These are phyloP conservation scores for Pteropus alecto DNA, from an alignment of 2,113 vertebrate species.

Conservation along the genomic window DNA sequence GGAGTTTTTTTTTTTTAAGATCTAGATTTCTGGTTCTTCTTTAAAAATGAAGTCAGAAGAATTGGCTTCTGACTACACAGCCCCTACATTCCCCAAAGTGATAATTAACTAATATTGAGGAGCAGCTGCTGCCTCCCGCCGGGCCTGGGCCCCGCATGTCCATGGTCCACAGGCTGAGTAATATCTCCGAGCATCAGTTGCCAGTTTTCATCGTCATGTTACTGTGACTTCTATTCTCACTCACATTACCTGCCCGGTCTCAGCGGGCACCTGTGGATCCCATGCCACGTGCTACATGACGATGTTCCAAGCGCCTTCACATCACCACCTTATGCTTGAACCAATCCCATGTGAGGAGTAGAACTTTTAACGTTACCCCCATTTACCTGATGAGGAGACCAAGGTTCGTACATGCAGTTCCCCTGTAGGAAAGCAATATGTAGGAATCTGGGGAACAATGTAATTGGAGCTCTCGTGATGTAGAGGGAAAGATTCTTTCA, in stretches of 20 bases:
- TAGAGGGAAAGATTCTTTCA: not conserved
- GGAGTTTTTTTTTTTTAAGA: not conserved
- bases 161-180: not conserved
- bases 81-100: not conserved
- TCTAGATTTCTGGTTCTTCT: not conserved
- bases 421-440: not conserved
- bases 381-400: not conserved
- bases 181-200: not conserved
- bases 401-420: not conserved
- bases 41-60: conserved; percentile 1
- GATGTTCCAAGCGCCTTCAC: not conserved
- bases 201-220: not conserved
- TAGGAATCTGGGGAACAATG: not conserved
- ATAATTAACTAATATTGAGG: not conserved
- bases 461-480: not conserved
- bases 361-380: not conserved
- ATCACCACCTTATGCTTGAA: not conserved
- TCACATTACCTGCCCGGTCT: not conserved
- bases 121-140: not conserved
- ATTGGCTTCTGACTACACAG: not conserved
- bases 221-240: no score
- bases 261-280: no score
- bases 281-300: not conserved
- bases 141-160: not conserved
- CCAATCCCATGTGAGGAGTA: not conserved